Evolutionary conservation across 2,113 vertebrate species (phyloP).

Genomic region (Gavialis gangeticus): DNA sequence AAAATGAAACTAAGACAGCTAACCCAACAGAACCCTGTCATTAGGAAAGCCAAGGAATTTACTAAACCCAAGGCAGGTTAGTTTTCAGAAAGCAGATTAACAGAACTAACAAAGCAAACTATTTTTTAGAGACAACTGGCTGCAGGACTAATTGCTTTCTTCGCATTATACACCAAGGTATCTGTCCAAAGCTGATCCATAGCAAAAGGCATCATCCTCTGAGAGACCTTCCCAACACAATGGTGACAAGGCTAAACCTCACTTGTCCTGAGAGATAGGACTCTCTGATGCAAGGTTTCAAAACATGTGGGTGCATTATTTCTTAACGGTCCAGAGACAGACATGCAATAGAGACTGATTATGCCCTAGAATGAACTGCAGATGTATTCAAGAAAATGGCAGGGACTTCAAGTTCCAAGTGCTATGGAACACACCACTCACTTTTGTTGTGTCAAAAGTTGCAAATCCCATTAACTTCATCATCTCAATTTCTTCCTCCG

Average conservation of each 20-base stretch:
- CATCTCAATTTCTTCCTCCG: slow-evolving; percentile 98
- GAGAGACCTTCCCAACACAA: background rate
- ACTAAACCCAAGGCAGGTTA: background rate
- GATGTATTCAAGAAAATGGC: background rate
- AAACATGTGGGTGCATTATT: background rate
- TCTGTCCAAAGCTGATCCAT: background rate
- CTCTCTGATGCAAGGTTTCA: background rate
- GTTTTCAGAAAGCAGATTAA: background rate
- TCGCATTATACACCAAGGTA: background rate
- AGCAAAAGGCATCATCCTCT: background rate
- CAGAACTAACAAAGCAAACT: background rate
- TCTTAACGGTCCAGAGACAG: background rate
- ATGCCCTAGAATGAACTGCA: background rate
- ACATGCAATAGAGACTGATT: background rate
- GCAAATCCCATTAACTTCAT: slow-evolving; percentile 97
- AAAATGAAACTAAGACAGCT: too few species aligned
- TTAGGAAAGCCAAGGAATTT: background rate
- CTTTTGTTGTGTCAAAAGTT: slow-evolving; percentile 91
- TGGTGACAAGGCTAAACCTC: background rate
- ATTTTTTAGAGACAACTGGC: background rate
- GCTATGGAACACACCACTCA: slow-evolving; percentile 66
- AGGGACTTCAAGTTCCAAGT: background rate
- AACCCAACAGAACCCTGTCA: too few species aligned
- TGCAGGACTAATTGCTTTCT: background rate
- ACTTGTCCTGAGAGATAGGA: background rate